A percentile compares a stretch with the other conserved stretches of the same genome.
Evolutionary conservation across 2,797 vertebrate species (phyloP).

Genomic region (Darevskia nairensis): DNA sequence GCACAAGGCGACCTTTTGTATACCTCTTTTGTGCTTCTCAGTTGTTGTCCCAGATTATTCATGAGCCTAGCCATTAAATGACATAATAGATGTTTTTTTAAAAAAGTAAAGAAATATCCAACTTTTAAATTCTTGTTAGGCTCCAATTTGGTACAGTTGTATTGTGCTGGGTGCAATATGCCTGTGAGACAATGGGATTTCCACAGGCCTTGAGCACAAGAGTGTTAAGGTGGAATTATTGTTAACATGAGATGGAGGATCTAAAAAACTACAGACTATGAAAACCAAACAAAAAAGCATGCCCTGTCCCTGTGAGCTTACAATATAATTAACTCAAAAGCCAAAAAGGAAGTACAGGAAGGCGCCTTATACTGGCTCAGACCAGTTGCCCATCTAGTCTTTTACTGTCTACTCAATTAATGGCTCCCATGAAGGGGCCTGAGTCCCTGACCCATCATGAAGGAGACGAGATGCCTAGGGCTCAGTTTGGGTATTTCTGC

Average conservation of each 20-base stretch:
- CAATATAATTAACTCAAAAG: not conserved
- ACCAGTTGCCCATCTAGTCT: no score
- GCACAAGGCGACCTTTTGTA: not conserved
- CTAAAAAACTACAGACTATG: not conserved
- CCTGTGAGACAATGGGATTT: not conserved
- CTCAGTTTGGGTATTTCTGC: no score
- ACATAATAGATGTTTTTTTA: not conserved
- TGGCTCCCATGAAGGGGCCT: no score
- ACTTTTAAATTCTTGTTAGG: not conserved
- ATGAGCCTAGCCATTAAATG: not conserved
- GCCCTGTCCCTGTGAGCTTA: not conserved
- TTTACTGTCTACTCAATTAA: no score
- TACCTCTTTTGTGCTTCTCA: not conserved
- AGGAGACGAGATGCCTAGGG: no score
- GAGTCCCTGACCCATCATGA: no score
- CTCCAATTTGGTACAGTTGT: not conserved
- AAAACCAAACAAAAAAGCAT: not conserved
- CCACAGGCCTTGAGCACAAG: not conserved
- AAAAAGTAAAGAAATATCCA: no score
- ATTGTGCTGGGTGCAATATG: not conserved
- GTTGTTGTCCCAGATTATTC: not conserved
- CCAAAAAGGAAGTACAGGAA: not conserved
- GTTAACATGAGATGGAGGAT: not conserved
- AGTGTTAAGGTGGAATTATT: not conserved
- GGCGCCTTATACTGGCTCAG: no score